Evolutionary conservation across 2,113 vertebrate species (phyloP), one percentile per base, ranked within the genome.

Genomic region (Arenaria interpres): DNA sequence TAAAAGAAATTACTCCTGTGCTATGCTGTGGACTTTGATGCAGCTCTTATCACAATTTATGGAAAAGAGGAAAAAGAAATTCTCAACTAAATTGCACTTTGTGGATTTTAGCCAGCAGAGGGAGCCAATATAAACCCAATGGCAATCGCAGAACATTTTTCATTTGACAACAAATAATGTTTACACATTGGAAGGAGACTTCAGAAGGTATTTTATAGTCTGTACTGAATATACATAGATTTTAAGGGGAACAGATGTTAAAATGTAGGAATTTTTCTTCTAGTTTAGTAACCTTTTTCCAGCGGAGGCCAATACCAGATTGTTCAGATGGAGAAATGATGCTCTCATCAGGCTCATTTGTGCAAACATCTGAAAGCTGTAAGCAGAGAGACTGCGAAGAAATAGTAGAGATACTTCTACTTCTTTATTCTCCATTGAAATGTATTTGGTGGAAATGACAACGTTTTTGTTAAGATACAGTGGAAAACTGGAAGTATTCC

Each of bases 41-140:
- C 8, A 24, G 23, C 81, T 80, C 35, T 79, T 71, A 28, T 8
- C 25, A 20, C 32, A 25, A 57, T 46, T 83, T 39, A 28, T 53
- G 41, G 64, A 56, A 50, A 54, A n/a, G 17, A 43, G 10, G 1
- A 4, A 32, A 23, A 54, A 62, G 15, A 17, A 15, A 14, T 28
- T 15, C 12, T 39, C n/a, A 37, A 18, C 14, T 37, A 5, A 45
- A 32, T 75, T 63, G 74, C 43, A 71, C 91, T 95, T 81, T 7
- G 8, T 66, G 10, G 87, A 5, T 59, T 71, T 80, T 73, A 64
- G 62, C 63, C 93, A 95, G 60, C 80, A 97, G 97, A 97, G 96
- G 96, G 95, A 97, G 64, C 77, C 85, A 69, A 25, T 85, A 91
- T 56, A 97, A 97, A 96, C 83, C 48, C 89, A 88, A 57, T 79